Evolutionary conservation across 2,888 invertebrate species (phyloP).

Genomic region (Tuberolachnus salignus): DNA sequence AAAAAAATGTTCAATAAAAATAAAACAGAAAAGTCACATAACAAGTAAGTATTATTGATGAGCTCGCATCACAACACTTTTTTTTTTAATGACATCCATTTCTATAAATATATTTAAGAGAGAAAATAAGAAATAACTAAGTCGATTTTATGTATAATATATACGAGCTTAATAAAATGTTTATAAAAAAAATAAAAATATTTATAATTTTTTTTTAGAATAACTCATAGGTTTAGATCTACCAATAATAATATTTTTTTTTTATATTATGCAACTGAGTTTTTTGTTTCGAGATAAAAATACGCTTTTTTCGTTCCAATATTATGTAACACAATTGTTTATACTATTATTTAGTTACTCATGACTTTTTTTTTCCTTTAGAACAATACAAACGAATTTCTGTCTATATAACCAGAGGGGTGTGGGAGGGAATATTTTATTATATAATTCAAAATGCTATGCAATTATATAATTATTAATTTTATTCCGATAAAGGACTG

Average conservation of each 20-base stretch:
- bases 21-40: no score
- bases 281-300: neutral
- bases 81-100: no score
- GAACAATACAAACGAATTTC: neutral
- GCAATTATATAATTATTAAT: neutral
- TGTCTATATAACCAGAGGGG: neutral
- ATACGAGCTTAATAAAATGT: no score
- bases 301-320: neutral
- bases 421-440: neutral
- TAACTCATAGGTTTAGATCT: neutral
- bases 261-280: no score
- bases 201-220: neutral
- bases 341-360: neutral
- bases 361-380: neutral
- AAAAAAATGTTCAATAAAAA: neutral
- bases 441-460: neutral
- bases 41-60: no score
- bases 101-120: no score
- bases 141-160: no score
- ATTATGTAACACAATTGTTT: neutral
- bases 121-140: no score
- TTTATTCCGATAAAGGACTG: neutral
- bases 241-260: no score
- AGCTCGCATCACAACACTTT: no score
- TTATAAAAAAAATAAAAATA: no score